Conservation (phyloP, 2,888 invertebrate genomes). For the Leucozona laternaria region DNA sequence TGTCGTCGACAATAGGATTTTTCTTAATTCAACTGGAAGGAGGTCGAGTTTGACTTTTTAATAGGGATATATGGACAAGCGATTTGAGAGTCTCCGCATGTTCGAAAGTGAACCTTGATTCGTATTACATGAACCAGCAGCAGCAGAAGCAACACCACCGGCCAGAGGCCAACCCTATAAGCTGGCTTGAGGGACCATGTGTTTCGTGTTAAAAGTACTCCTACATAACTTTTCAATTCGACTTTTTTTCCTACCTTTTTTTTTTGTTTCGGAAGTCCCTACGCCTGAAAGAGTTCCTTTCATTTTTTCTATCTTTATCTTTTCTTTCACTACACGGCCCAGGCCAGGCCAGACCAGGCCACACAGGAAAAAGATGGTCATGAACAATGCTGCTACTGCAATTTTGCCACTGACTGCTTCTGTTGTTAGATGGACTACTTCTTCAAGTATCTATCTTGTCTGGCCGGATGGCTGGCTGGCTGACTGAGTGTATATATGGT, state of each 20-base stretch:
- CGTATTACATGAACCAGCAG: constrained; percentile 12
- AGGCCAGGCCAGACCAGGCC: not conserved
- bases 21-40: constrained; percentile 44
- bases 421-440: constrained; percentile 46
- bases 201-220: constrained; percentile 64
- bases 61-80: constrained; percentile 41
- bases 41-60: constrained; percentile 27
- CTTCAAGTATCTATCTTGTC: constrained; percentile 29
- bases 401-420: constrained; percentile 51
- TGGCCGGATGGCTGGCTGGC: constrained; percentile 8
- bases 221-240: constrained; percentile 74
- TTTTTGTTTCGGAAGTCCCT: constrained; percentile 30
- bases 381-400: constrained; percentile 52
- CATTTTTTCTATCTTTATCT: constrained; percentile 20
- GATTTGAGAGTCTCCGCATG: constrained; percentile 30
- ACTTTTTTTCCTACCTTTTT: constrained; percentile 25
- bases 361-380: constrained; percentile 50
- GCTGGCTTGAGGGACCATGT: constrained; percentile 48
- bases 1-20: constrained; percentile 51
- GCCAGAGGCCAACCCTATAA: constrained; percentile 9
- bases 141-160: not conserved
- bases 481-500: not conserved
- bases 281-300: constrained; percentile 37
- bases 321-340: not conserved
- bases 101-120: constrained; percentile 33